Evolutionary conservation across 2,888 invertebrate genomes (phyloP).

Genomic region (Pristionchus fissidentatus): DNA sequence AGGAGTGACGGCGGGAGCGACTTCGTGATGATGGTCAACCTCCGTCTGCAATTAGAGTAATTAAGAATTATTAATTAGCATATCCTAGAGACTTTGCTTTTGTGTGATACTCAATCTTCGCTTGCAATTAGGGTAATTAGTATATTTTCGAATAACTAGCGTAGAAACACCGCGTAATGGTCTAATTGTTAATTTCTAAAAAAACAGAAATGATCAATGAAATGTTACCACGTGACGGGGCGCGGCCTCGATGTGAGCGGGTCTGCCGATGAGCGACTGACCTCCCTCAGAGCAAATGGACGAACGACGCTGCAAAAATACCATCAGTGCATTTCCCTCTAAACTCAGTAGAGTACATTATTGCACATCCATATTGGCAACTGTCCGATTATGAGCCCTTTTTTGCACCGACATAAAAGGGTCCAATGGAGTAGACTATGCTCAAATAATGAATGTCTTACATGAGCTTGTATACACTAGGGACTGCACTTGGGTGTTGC

Average conservation of each 20-base stretch:
- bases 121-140: not conserved
- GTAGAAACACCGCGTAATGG: too few relatives aligned
- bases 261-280: conserved; percentile 18
- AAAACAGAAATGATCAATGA: not conserved
- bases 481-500: too few relatives aligned
- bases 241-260: conserved; percentile 6
- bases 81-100: not conserved
- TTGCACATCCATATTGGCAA: not conserved
- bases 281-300: conserved; percentile 19
- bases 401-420: too few relatives aligned
- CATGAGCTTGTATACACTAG: too few relatives aligned
- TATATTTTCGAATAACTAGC: too few relatives aligned
- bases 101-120: not conserved
- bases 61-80: not conserved
- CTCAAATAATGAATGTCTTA: too few relatives aligned
- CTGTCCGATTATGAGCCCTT: not conserved
- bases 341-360: too few relatives aligned
- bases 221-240: not conserved
- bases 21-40: not conserved
- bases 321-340: not conserved
- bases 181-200: not conserved
- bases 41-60: not conserved
- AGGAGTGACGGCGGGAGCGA: not conserved
- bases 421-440: too few relatives aligned
- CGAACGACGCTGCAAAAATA: not conserved